Evolutionary conservation across 1,140 invertebrate genomes (phyloP), one percentile per base, ranked within the genome.

Genomic region (Orchesella cincta): DNA sequence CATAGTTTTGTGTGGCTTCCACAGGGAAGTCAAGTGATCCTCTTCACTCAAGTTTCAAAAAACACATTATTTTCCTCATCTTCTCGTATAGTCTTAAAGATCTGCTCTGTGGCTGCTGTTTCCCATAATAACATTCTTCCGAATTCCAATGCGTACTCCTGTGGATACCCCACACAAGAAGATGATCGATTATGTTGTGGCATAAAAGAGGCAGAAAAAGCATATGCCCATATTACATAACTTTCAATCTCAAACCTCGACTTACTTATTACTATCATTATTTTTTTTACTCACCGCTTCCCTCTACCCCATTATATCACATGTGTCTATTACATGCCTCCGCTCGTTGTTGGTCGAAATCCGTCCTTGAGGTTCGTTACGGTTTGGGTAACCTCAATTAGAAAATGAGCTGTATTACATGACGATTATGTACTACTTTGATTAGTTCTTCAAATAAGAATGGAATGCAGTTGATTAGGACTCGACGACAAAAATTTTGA

Each of bases 361-460:
- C 62, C 62, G 54, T 67, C 62, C 62, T 67, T 67, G 62, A 67
- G 62, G 62, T 67, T 67, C 62, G 62, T 67, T 67, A 67, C 62
- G 62, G 62, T 67, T 67, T 67, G 62, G 62, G 62, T 67, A 67
- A 33, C 62, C 62, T 67, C 62, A 67, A 67, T 67, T 67, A 67
- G 62, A 67, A 57, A 57, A 67, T 67, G 62, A 67, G 62, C 2
- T 67, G 2, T 67, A 67, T 67, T 67, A 67, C 33, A 23, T 5
- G 62, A 33, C 12, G 28, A 67, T 67, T 67, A 67, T 29, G 39
- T 31, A 33, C 8, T 3, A 18, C 54, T 57, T 2, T 33, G 31
- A 12, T 67, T 57, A 26, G 23, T 67, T 33, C 14, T 67, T 33
- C 14, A 8, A 67, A 31, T 67, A 29, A 31, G 62, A 67, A 67